These are phyloP conservation scores for Hyaena hyaena DNA, from an alignment of 2,113 vertebrate species.

Conservation along the genomic window DNA sequence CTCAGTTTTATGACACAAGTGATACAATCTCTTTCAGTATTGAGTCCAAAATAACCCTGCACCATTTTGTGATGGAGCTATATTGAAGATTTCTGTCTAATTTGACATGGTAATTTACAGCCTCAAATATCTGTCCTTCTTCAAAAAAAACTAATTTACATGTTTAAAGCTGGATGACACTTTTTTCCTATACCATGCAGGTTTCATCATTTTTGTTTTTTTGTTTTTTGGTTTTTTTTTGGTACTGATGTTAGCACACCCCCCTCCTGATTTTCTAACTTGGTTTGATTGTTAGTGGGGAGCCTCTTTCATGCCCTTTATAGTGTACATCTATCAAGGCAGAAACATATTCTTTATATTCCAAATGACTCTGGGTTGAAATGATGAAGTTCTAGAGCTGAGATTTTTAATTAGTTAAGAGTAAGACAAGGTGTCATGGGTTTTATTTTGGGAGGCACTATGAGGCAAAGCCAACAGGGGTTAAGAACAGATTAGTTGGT, in stretches of 20 bases:
- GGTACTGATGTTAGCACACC: not conserved
- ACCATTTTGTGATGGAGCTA: slow-evolving; percentile 45
- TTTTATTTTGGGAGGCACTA: not conserved
- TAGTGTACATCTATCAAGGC: not conserved
- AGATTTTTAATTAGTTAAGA: not conserved
- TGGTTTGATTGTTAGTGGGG: not conserved
- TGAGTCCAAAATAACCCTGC: slow-evolving; percentile 51
- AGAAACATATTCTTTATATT: not conserved
- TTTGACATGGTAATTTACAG: slow-evolving; percentile 75
- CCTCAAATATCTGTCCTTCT: slow-evolving; percentile 63
- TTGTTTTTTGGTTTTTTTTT: too few relatives aligned
- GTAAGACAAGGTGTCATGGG: not conserved
- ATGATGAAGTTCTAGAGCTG: not conserved
- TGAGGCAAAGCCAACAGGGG: not conserved
- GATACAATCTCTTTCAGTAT: slow-evolving; percentile 71
- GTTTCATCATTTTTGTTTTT: not conserved
- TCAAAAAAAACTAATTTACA: slow-evolving; percentile 74
- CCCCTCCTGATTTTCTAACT: slow-evolving; percentile 4
- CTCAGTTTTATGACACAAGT: slow-evolving; percentile 35
- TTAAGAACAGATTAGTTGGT: not conserved
- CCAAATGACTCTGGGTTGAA: not conserved
- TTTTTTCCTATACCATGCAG: slow-evolving; percentile 45
- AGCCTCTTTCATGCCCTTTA: not conserved
- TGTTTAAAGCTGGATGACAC: slow-evolving; percentile 61
- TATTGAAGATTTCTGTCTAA: slow-evolving; percentile 73